Conservation (phyloP, 2,113 vertebrate genomes). For the Aythya baeri region DNA sequence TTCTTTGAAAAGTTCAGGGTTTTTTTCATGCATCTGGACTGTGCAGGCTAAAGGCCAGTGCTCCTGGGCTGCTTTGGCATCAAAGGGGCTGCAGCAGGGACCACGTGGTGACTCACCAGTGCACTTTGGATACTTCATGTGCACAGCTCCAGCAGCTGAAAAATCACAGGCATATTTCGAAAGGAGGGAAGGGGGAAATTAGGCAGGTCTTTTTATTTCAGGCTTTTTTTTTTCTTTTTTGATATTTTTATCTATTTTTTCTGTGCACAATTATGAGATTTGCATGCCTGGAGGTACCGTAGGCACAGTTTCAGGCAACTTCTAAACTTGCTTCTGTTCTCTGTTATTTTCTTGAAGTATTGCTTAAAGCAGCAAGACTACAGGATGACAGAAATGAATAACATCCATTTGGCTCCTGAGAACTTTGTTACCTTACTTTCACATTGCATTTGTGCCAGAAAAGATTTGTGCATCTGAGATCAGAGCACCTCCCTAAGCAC, state of each 20-base stretch:
- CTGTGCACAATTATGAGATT: not conserved
- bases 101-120: accelerated
- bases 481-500: slow-evolving; percentile 18
- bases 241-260: not conserved
- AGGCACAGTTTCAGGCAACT: not conserved
- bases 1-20: not conserved
- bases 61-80: not conserved
- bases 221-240: not conserved
- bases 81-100: not conserved
- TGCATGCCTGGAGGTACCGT: not conserved
- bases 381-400: not conserved
- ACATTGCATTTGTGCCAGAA: not conserved
- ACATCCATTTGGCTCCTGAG: not conserved
- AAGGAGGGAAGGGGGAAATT: not conserved
- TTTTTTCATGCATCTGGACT: not conserved
- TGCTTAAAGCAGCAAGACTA: slow-evolving; percentile 5
- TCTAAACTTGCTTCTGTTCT: not conserved
- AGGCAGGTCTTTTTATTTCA: not conserved
- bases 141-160: not conserved
- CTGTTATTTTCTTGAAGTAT: not conserved
- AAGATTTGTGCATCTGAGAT: not conserved
- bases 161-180: not conserved
- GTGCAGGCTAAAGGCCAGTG: not conserved
- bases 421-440: not conserved
- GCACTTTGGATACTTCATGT: accelerated